Evolutionary conservation across 2,888 invertebrate genomes (phyloP).

Genomic region (Caenorhabditis sinica): DNA sequence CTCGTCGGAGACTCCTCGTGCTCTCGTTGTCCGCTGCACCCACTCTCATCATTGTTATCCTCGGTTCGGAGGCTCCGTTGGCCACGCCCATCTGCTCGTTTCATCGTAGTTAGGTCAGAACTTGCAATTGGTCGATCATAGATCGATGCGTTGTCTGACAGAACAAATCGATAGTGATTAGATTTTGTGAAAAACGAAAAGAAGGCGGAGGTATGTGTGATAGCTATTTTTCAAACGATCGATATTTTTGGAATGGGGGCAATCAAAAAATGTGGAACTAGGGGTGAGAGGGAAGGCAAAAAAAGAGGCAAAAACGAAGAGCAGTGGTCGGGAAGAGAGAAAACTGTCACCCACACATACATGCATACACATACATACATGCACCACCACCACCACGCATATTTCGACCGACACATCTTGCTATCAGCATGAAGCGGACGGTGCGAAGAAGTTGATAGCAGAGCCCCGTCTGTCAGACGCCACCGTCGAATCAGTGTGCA

Average conservation of each 20-base stretch:
- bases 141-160: slow-evolving; percentile 36
- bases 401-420: slow-evolving; percentile 51
- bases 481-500: slow-evolving; percentile 54
- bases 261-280: slow-evolving; percentile 26
- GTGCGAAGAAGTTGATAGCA: slow-evolving; percentile 46
- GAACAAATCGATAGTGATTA: slow-evolving; percentile 21
- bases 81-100: slow-evolving; percentile 62
- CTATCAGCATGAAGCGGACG: slow-evolving; percentile 56
- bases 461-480: slow-evolving; percentile 67
- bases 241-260: slow-evolving; percentile 36
- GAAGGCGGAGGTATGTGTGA: background rate
- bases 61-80: slow-evolving; percentile 55
- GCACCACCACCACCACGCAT: slow-evolving; percentile 55
- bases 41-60: slow-evolving; percentile 60
- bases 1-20: slow-evolving; percentile 49
- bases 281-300: slow-evolving; percentile 39
- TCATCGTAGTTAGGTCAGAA: slow-evolving; percentile 47
- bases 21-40: slow-evolving; percentile 61
- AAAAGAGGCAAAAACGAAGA: slow-evolving; percentile 38
- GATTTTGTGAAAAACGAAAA: background rate
- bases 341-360: slow-evolving; percentile 59
- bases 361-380: slow-evolving; percentile 47
- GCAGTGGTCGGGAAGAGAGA: slow-evolving; percentile 52
- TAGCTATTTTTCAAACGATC: slow-evolving; percentile 30
- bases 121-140: slow-evolving; percentile 57